A percentile compares a stretch with the other conserved stretches of the same genome.
phyloP scores from a whole-genome alignment of 92 coral and sea anemone genomes.

The Metridium senile region DNA sequence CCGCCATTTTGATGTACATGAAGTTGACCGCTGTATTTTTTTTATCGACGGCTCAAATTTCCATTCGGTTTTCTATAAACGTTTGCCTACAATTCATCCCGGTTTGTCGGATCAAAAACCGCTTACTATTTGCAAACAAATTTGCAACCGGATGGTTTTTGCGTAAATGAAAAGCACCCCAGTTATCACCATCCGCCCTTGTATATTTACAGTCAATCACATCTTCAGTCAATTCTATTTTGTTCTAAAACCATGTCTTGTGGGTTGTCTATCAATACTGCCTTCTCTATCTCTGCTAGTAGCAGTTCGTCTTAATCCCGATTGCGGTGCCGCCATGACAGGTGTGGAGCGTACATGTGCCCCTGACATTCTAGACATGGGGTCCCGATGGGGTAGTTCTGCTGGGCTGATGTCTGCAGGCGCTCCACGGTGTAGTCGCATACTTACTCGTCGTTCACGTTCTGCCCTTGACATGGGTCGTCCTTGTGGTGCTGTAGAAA shows the following conservation, averaged over 20 bases:
- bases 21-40: too few species aligned
- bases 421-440: constrained; percentile 85
- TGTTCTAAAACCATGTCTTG: constrained; percentile 34
- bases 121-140: too few species aligned
- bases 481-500: constrained; percentile 65
- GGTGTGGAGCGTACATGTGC: constrained; percentile 93
- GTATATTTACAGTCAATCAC: too few species aligned
- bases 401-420: constrained; percentile 77
- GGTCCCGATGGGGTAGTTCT: constrained; percentile 81
- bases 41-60: too few species aligned
- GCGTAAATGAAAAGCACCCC: too few species aligned
- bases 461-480: constrained; percentile 93
- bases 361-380: constrained; percentile 99
- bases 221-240: too few species aligned
- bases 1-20: too few species aligned
- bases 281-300: constrained; percentile 90
- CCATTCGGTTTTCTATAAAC: too few species aligned
- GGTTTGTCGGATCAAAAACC: too few species aligned
- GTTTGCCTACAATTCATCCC: too few species aligned
- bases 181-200: too few species aligned
- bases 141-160: too few species aligned
- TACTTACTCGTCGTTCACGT: constrained; percentile 88
- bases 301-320: constrained; percentile 71
- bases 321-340: constrained; percentile 82
- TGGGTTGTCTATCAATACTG: constrained; percentile 70